Evolutionary conservation across 2,113 vertebrate species (phyloP), one percentile per base, ranked within the genome.

Genomic region (Dicrurus megarhynchus): DNA sequence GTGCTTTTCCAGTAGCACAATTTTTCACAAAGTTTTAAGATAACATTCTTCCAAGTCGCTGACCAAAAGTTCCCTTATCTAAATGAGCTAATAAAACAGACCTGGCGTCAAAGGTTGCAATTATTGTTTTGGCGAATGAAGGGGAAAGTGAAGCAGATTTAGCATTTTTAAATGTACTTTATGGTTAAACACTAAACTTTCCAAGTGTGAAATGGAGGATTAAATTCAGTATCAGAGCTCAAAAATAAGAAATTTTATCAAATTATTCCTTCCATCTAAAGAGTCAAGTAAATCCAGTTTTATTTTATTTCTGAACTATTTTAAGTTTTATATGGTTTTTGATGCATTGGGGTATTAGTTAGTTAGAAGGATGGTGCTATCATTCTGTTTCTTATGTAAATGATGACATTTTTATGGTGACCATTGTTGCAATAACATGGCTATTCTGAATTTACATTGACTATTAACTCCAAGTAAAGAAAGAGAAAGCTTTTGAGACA

Each of bases 251-350:
- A 79, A 18, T 53, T 60, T 60, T 85, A 32, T 74, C 35, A 77
- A 83, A 70, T 86, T 61, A 84, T 94, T 95, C 47, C 7, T 70
- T 79, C 13, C 26, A 59, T 80, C 23, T 86, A 20, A 69, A 69
- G 24, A 73, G 10, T 47, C 19, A 63, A 68, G 68, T 61, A 77
- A 74, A 87, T 44, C 16, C 33, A 50, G 17, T 50, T 79, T 64
- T 89, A 79, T 85, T 89, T 94, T 69, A 80, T 93, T 95, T 94
- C 64, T 63, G 63, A 47, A 63, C 12, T 86, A 19, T 86, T 94
- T 85, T 33, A 52, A 49, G 15, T 10, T 83, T 82, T 79, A 14
- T 53, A 21, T 6, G 6, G 1, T 16, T 85, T 88, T 89, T 78
- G 46, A 76, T 85, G 26, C 55, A 41, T 82, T 89, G 49, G 22